Base-by-base conservation (phyloP, 2,888 invertebrate genomes). In the Cerceris rybyensis region DNA sequence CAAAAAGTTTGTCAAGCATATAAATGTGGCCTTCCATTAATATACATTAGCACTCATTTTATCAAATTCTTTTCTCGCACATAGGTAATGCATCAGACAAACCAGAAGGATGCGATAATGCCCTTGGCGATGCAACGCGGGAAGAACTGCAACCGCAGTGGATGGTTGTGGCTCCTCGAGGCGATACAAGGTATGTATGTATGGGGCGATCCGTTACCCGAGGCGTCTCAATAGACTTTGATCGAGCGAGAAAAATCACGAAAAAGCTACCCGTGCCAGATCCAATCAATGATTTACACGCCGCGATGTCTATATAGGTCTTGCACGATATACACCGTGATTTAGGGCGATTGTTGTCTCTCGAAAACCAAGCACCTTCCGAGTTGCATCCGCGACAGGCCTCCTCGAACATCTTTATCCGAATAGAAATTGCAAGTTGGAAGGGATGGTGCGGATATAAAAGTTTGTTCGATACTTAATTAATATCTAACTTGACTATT, bases 191-290 rank as follows among this genome's bases (percentile, higher is more conserved):
- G 78, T 71, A 83, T 87, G 83, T 71, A 83, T 87, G 83, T 86
- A 88, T 87, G 80, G 85, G 78, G 69, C 87, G 87, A 88, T 88
- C 85, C 87, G 87, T 88, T 88, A 88, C 87, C 80, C 68, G 80
- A 80, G 87, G 87, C 87, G 87, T 88, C 87, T 88, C 88, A 88
- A 88, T 88, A 86, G 86, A 64, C 59, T 59, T 72, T 28, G 46
- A 11, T 67, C 81, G 75, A 28, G 59, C 16, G 17, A 17, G 69
- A 64, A 73, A 77, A 76, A 58, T 59, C 11, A 55, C 28, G 58
- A 76, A 79, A 79, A 72, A 72, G 66, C 49, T 58, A 72, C 76
- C 75, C 76, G 75, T 69, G 84, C 80, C 73, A 86, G 85, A 86
- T 85, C 83, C 83, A 82, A 86, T 86, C 86, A 85, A 84, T 86